Conservation (phyloP, 2,797 vertebrate species). For the Catharus ustulatus region DNA sequence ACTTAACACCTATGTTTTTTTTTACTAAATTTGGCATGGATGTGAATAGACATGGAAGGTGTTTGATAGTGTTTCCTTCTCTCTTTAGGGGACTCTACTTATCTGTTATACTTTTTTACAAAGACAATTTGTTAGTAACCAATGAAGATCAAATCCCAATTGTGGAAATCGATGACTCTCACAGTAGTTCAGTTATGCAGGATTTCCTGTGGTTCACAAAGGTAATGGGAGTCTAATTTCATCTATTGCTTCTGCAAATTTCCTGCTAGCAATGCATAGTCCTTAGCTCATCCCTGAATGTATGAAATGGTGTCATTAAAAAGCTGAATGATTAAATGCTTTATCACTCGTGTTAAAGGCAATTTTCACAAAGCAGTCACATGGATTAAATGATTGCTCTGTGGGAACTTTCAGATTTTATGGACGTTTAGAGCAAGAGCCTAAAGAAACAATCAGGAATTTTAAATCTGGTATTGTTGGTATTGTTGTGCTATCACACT, state of each 20-base stretch:
- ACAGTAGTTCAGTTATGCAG: slow-evolving; percentile 91
- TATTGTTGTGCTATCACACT: not conserved
- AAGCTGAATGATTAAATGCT: not conserved
- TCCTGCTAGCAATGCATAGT: not conserved
- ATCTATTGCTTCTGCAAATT: not conserved
- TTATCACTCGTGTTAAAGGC: not conserved
- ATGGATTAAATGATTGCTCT: not conserved
- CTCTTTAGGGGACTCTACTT: slow-evolving; percentile 91
- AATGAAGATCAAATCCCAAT: slow-evolving; percentile 98
- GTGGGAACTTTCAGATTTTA: not conserved
- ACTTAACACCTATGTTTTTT: not conserved
- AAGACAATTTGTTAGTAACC: slow-evolving; percentile 93
- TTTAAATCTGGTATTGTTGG: not conserved
- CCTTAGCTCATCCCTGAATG: not conserved
- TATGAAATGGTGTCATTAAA: not conserved
- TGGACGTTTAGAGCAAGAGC: not conserved
- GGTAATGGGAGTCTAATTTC: slow-evolving; percentile 77
- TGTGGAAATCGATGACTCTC: slow-evolving; percentile 96
- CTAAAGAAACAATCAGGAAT: not conserved
- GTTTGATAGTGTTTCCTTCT: slow-evolving; percentile 56
- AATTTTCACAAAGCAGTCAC: not conserved
- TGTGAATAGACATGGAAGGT: not conserved
- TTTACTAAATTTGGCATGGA: not conserved
- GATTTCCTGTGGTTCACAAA: slow-evolving; percentile 99
- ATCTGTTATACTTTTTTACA: slow-evolving; percentile 93